Base-by-base conservation (phyloP, 2,888 invertebrate species). In the Stegophylla sp. region DNA sequence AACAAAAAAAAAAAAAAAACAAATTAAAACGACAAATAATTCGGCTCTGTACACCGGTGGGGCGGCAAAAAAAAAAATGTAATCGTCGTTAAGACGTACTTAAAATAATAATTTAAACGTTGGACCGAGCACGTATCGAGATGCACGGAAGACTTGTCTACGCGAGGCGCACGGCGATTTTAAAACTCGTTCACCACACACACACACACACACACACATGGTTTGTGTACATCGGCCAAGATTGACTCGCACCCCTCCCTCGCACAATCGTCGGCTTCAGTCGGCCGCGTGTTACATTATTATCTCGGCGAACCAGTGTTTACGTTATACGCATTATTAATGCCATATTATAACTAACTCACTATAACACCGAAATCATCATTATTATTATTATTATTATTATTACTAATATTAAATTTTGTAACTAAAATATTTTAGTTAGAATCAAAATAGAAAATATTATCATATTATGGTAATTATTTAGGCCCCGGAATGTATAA, bases 101-200 rank as follows among this genome's bases (percentile, higher is more conserved):
- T n/a, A 28, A 61, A 28, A 59, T 4, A 59, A 12, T 53, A 2
- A 45, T 41, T 20, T 41, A 20, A 34, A 53, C 15, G 5, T 12
- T n/a, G 23, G 20, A 43, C 12, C 43, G 72, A 66, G 15, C 45
- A 20, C n/a, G 3, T 3, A 12, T 43, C n/a, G 45, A 48, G n/a
- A n/a, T n/a, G 17, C 61, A 34, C 28, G 28, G 20, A 63, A 61
- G 79, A 79, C 79, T 71, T 45, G 69, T 71, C 79, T 79, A 26
- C 41, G 61, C 79, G 61, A 79, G 53, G 71, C 34, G 63, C 71
- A 26, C 79, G 71, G 51, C 61, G 79, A 79, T 71, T 79, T 79
- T 79, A 63, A 79, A 79, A 79, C 79, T 79, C 79, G 79, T 79
- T 79, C 77, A 51, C 69, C n/a, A n/a, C n/a, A n/a, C n/a, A n/a